Base-by-base conservation (phyloP, 2,888 invertebrate species). In the Caradrina clavipalpis region DNA sequence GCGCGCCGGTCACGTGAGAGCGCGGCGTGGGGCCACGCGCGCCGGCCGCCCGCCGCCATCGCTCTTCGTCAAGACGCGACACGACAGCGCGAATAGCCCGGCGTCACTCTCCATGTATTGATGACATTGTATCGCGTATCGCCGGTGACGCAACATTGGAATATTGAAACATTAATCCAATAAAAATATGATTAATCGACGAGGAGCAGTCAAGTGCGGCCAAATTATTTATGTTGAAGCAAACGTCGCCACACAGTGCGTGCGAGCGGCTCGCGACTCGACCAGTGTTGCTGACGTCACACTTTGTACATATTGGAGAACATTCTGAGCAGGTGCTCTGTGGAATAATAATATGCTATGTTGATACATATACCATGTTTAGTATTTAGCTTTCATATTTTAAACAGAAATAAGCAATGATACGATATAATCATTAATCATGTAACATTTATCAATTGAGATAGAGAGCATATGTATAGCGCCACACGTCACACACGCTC, bases 101-200 rank as follows among this genome's bases (percentile, higher is more conserved):
- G 59, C 50, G 73, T 76, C 80, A 45, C 65, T 66, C 76, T 8
- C 50, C 35, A 67, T 73, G 65, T 74, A 74, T 79, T 72, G 73
- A 81, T 73, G 83, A 78, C 58, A 69, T 80, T 79, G 78, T 73
- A 61, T 49, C 61, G 57, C 66, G 71, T 58, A 73, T 62, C 66
- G 56, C 51, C 22, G 45, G 35, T 55, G 73, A 65, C 76, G 71
- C 62, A 53, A 77, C 58, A 66, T 62, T 66, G 73, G 63, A 55
- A 72, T 73, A 71, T 71, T 83, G 69, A 72, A 72, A 80, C 54
- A 70, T 59, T 74, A 59, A 80, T 80, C 69, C 72, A 78, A 82
- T 80, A 82, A 72, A 78, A 69, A 63, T 74, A 64, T 82, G 81
- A 82, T 81, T 82, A 67, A 82, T 81, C 65, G 77, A 13, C 51